These are phyloP conservation scores for Anaspis maculata DNA, from an alignment of 2,888 invertebrate species.

Conservation along the genomic window DNA sequence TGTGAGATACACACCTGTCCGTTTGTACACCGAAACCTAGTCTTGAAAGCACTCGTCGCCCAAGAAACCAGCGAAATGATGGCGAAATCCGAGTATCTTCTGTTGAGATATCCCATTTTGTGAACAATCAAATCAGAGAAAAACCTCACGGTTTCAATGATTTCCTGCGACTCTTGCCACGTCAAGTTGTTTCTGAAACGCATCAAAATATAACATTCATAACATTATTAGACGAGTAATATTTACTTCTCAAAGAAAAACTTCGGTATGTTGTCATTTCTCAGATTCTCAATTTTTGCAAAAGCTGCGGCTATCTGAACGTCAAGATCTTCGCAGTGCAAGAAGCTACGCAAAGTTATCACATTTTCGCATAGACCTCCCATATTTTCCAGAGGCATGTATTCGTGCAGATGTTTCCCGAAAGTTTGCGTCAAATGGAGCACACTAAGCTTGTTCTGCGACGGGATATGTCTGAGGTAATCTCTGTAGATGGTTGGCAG, in stretches of 20 bases:
- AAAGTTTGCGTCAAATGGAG: slow-evolving; percentile 34
- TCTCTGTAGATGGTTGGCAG: slow-evolving; percentile 17
- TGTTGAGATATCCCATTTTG: slow-evolving; percentile 27
- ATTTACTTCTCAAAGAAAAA: slow-evolving; percentile 26
- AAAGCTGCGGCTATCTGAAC: slow-evolving; percentile 35
- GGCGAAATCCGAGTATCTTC: slow-evolving; percentile 65
- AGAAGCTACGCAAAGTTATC: slow-evolving; percentile 26
- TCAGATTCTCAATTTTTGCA: slow-evolving; percentile 24
- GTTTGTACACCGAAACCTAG: too few relatives aligned
- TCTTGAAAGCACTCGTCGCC: slow-evolving; percentile 48
- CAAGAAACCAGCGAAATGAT: slow-evolving; percentile 63
- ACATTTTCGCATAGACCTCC: slow-evolving; percentile 19
- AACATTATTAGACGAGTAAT: not conserved
- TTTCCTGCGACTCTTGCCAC: slow-evolving; percentile 35
- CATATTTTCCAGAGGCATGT: not conserved
- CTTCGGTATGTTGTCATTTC: slow-evolving; percentile 22
- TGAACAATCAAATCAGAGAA: slow-evolving; percentile 33
- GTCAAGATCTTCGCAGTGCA: slow-evolving; percentile 31
- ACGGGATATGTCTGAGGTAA: slow-evolving; percentile 18
- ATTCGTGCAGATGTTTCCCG: slow-evolving; percentile 20
- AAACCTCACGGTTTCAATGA: slow-evolving; percentile 40
- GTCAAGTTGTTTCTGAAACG: slow-evolving; percentile 28
- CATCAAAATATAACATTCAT: slow-evolving; percentile 1
- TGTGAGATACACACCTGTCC: too few relatives aligned
- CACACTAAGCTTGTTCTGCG: slow-evolving; percentile 13